Percentiles rank a stretch among this genome's conserved stretches.
Conservation (phyloP, 2,113 vertebrate genomes). For the Lophura nycthemera region DNA sequence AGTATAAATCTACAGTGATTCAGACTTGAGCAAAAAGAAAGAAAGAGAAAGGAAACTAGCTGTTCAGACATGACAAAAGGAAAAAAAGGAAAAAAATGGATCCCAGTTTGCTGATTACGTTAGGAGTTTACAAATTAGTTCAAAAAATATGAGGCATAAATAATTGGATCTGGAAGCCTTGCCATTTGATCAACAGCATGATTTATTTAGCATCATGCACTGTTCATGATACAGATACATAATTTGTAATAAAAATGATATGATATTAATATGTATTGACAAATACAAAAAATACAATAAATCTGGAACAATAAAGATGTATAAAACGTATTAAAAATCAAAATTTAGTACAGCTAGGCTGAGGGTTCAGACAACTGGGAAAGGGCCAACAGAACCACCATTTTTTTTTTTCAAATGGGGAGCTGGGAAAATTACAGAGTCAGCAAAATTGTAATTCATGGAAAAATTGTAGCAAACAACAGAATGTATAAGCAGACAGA, state of each 20-base stretch:
- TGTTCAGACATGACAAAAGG: neutral
- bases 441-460: neutral
- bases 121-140: neutral
- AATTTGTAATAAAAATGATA: neutral
- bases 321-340: neutral
- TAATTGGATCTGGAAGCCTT: neutral
- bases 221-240: neutral
- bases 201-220: neutral
- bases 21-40: neutral
- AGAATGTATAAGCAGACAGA: neutral
- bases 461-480: neutral
- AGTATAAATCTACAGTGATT: neutral
- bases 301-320: neutral
- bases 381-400: neutral
- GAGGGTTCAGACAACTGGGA: neutral
- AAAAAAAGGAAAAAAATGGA: neutral
- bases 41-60: neutral
- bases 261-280: neutral
- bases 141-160: neutral
- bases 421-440: neutral
- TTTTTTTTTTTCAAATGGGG: neutral
- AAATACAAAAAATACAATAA: neutral
- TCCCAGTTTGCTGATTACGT: neutral
- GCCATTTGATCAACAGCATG: neutral
- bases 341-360: neutral